Base-by-base conservation (phyloP, 1,140 invertebrate species). In the Pseudomyrmex cubaensis region DNA sequence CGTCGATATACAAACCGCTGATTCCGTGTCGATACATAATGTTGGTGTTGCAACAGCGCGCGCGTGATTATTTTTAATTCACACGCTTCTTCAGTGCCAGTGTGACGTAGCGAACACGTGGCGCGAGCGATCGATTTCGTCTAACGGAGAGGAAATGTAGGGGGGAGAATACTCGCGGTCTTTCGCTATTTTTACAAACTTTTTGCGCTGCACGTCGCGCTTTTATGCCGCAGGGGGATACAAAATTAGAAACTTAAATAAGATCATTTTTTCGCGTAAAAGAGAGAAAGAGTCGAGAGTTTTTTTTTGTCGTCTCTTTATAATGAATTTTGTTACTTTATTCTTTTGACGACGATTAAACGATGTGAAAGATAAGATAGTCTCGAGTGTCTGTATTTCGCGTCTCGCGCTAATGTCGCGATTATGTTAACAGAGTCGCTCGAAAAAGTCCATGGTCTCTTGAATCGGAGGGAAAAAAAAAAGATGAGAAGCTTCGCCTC, bases 401-500 rank as follows among this genome's bases (percentile, higher is more conserved):
- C 62, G n/a, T 22, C 44, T 25, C 63, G 62, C 59, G 35, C 35
- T 35, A 35, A 7, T 56, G 12, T 22, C 44, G 46, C 54, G 56
- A 62, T 17, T 46, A 35, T 70, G 54, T 82, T 67, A 75, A 52
- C 67, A 70, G 62, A 78, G 48, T 72, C 85, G 70, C 52, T 83
- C 57, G 82, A 62, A 52, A 57, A 78, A 22, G 61, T 88, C 85
- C 61, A 46, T 46, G 63, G 90, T 93, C 92, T 94, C 92, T 94
- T 92, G 92, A 93, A 93, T 92, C 90, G 88, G 88, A 92, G 74
- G 17, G 54, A 80, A 62, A 85, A 72, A 84, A 44, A 57, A 92
- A 91, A 90, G 86, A 87, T 90, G 93, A 93, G 90, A 94, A 91
- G 93, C 93, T 94, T 94, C 90, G 94, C 94, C 92, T 94, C 91